Evolutionary conservation across 1,140 invertebrate genomes (phyloP).

Genomic region (Drosophila arawakana): DNA sequence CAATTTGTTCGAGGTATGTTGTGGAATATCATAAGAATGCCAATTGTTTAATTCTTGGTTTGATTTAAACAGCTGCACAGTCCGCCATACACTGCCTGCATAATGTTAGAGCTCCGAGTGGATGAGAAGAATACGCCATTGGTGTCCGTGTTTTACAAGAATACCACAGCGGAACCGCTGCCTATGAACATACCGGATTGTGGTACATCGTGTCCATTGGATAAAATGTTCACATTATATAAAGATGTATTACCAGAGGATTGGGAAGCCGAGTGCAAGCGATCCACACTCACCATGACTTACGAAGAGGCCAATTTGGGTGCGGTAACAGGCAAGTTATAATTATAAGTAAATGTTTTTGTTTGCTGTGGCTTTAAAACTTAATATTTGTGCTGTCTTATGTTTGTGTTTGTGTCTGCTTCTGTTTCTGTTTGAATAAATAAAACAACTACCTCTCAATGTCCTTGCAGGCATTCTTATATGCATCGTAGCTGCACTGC

Average conservation of each 20-base stretch:
- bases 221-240: slow-evolving; percentile 86
- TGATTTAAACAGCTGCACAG: slow-evolving; percentile 84
- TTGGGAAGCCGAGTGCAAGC: slow-evolving; percentile 86
- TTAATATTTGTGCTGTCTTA: not conserved
- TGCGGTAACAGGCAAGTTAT: slow-evolving; percentile 68
- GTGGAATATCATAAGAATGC: not conserved
- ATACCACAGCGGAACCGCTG: slow-evolving; percentile 85
- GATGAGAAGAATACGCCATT: slow-evolving; percentile 74
- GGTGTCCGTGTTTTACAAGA: slow-evolving; percentile 88
- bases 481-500: slow-evolving; percentile 61
- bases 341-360: not conserved
- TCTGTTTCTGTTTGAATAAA: not conserved
- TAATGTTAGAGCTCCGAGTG: slow-evolving; percentile 89
- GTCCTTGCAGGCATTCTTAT: slow-evolving; percentile 68
- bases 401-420: not conserved
- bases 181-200: slow-evolving; percentile 87
- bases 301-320: slow-evolving; percentile 82
- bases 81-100: slow-evolving; percentile 89
- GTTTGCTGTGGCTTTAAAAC: not conserved
- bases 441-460: not conserved
- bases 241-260: slow-evolving; percentile 86
- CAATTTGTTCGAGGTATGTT: slow-evolving; percentile 88
- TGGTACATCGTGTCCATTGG: slow-evolving; percentile 86
- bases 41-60: slow-evolving; percentile 1
- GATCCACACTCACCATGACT: slow-evolving; percentile 79